Evolutionary conservation across 2,113 vertebrate species (phyloP).

Genomic region (Indri indri): DNA sequence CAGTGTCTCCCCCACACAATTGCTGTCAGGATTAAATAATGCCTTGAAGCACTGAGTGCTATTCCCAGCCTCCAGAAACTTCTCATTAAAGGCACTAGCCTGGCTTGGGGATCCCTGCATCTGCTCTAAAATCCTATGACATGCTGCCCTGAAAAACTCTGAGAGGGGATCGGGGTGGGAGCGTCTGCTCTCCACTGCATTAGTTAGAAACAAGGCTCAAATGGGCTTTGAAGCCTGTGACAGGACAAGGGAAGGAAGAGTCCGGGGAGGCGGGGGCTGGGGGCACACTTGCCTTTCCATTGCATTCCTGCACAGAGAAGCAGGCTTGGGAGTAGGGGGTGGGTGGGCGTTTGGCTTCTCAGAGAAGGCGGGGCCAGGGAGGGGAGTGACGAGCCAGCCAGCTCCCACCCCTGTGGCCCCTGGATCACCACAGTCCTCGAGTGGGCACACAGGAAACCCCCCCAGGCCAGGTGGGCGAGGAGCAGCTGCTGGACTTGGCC

Average conservation of each 20-base stretch:
- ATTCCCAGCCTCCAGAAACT: not conserved
- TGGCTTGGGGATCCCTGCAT: not conserved
- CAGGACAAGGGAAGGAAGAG: not conserved
- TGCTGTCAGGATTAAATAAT: not conserved
- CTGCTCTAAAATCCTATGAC: not conserved
- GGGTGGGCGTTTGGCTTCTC: not conserved
- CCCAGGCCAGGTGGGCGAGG: no score
- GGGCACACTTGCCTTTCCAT: not conserved
- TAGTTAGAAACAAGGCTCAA: not conserved
- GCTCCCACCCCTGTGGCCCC: not conserved
- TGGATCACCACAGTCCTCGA: not conserved
- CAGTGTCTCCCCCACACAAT: not conserved
- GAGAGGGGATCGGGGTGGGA: not conserved
- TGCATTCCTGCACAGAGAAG: not conserved
- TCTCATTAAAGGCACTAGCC: not conserved
- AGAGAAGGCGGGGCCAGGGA: not conserved
- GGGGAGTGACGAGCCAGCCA: not conserved
- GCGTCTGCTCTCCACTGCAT: not conserved
- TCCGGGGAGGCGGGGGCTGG: not conserved
- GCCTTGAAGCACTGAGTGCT: not conserved
- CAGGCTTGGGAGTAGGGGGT: not conserved
- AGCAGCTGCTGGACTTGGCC: no score
- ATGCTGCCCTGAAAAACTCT: not conserved
- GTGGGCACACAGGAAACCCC: no score
- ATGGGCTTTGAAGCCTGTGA: not conserved